phyloP scores from a whole-genome alignment of 2,888 invertebrate genomes.

The Penaeus monodon region DNA sequence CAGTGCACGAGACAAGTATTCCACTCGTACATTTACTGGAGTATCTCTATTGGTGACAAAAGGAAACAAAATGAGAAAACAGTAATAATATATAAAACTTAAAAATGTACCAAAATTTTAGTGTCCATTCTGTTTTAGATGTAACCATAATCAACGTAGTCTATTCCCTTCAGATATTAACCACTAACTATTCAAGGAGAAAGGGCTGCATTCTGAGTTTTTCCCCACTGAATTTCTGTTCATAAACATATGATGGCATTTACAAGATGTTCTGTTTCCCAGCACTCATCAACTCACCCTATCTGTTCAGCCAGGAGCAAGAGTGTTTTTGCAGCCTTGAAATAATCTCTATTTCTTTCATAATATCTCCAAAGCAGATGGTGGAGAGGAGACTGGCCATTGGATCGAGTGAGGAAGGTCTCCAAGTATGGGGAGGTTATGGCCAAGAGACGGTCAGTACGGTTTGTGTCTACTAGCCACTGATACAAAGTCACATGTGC shows the following conservation, averaged over 20 bases:
- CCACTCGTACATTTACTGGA: constrained; percentile 83
- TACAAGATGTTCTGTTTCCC: neutral
- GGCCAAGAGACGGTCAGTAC: constrained; percentile 72
- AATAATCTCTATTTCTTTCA: constrained; percentile 90
- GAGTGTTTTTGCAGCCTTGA: constrained; percentile 91
- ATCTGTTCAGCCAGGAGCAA: constrained; percentile 84
- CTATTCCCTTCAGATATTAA: too few relatives aligned
- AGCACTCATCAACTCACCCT: constrained; percentile 67
- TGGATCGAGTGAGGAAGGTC: constrained; percentile 76
- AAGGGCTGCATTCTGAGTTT: too few relatives aligned
- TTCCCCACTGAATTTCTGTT: too few relatives aligned
- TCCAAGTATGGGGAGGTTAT: constrained; percentile 78
- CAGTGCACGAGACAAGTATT: constrained; percentile 92
- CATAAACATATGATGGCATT: neutral
- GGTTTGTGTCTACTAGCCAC: constrained; percentile 81
- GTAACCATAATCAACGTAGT: too few relatives aligned
- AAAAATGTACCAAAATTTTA: neutral
- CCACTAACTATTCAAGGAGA: too few relatives aligned
- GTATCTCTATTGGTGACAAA: constrained; percentile 77
- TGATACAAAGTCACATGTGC: constrained; percentile 92
- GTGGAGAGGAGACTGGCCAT: constrained; percentile 75
- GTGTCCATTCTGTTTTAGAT: neutral
- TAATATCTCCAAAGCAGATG: constrained; percentile 97
- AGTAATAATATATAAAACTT: constrained; percentile 23
- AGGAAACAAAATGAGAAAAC: constrained; percentile 48